Conservation (phyloP, 2,113 vertebrate genomes). For the Pseudorhombus dupliciocellatus region DNA sequence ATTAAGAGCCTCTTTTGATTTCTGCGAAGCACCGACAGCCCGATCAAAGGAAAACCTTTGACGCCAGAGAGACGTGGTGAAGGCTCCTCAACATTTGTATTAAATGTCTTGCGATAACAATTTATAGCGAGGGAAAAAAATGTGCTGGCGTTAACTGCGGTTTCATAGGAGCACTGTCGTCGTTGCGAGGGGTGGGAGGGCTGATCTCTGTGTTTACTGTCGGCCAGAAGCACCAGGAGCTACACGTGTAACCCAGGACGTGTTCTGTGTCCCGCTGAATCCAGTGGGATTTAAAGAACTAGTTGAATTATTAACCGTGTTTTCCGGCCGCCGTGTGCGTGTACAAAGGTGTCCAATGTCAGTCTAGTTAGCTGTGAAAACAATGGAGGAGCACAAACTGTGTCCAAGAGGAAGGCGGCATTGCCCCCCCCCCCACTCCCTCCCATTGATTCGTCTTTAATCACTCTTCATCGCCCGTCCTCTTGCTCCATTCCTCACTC, state of each 20-base stretch:
- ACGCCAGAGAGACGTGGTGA: no score
- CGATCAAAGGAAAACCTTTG: no score
- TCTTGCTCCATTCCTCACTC: conserved; percentile 4
- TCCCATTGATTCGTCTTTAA: conserved; percentile 26
- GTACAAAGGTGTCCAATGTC: conserved; percentile 10
- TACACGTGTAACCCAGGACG: not conserved
- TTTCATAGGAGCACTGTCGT: no score
- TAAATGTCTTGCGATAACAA: no score
- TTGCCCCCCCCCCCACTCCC: not conserved
- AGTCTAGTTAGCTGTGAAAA: conserved; percentile 14
- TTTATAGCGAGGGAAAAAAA: no score
- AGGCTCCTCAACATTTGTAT: no score
- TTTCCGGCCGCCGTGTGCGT: not conserved
- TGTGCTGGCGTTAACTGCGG: no score
- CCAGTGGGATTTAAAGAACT: conserved; percentile 10
- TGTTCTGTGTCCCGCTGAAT: not conserved
- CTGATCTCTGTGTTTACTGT: not conserved
- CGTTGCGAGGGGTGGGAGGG: no score
- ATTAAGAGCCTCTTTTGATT: no score
- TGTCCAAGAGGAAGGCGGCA: conserved; percentile 7
- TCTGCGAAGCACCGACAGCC: no score
- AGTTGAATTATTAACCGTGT: conserved; percentile 2
- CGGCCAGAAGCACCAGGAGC: not conserved
- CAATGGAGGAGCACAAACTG: conserved; percentile 5
- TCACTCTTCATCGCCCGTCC: conserved; percentile 16